Conservation (phyloP, 2,113 vertebrate genomes). For the Edolisoma coerulescens region DNA sequence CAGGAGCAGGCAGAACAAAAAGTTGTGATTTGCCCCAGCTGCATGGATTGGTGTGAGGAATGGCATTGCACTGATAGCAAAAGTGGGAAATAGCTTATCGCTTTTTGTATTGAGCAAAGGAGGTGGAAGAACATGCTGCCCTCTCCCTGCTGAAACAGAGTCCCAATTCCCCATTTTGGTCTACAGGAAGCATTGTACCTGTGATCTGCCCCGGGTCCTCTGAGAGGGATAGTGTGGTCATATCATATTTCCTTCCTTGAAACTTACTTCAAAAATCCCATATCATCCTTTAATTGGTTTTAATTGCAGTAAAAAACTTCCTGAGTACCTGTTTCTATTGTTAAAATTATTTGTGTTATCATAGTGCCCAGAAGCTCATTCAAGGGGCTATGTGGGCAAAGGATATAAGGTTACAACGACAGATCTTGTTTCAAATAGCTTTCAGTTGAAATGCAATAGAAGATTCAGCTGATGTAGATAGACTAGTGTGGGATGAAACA, state of each 20-base stretch:
- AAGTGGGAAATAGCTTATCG: neutral
- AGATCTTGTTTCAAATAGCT: neutral
- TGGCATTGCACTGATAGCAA: neutral
- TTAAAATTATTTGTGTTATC: neutral
- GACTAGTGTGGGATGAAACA: neutral
- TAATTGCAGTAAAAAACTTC: neutral
- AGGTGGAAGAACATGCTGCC: neutral
- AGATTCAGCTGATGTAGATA: neutral
- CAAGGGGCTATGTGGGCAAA: neutral
- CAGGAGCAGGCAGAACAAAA: neutral
- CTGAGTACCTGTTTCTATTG: neutral
- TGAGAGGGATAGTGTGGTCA: rapidly evolving
- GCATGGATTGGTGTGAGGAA: neutral
- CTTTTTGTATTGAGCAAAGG: neutral
- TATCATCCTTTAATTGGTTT: neutral
- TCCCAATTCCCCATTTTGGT: neutral
- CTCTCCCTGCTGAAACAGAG: neutral
- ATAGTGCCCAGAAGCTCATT: neutral
- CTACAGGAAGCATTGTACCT: neutral
- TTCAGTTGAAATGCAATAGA: neutral
- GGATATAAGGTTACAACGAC: neutral
- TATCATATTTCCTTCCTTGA: neutral
- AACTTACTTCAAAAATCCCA: neutral
- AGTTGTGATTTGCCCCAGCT: neutral
- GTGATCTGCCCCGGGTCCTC: neutral